Conservation (phyloP, 92 coral and sea anemone genomes). For the Nematostella vectensis region DNA sequence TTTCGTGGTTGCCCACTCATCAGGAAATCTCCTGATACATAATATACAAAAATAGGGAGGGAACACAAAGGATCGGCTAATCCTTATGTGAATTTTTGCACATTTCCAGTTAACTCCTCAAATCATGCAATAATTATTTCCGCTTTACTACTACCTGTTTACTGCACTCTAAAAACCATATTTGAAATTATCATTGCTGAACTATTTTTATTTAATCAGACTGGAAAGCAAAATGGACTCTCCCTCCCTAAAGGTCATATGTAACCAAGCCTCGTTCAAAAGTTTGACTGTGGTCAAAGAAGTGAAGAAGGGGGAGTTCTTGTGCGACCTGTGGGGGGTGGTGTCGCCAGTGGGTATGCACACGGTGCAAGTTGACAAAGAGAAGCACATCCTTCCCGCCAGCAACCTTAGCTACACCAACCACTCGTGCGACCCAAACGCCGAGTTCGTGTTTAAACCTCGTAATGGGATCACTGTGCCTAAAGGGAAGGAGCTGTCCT, state of each 20-base stretch:
- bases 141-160: too few species aligned
- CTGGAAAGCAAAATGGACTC: conserved; percentile 49
- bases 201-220: too few species aligned
- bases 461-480: conserved; percentile 5
- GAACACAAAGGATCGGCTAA: too few species aligned
- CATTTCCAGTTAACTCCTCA: too few species aligned
- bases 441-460: conserved; percentile 19
- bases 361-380: conserved; percentile 28
- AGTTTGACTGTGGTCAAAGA: conserved; percentile 35
- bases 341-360: conserved; percentile 14
- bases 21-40: too few species aligned
- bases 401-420: conserved; percentile 16
- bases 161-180: too few species aligned
- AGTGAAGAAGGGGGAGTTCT: conserved; percentile 32
- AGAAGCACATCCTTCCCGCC: conserved; percentile 28
- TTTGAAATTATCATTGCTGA: too few species aligned
- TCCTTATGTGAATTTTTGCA: too few species aligned
- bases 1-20: too few species aligned
- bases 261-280: conserved; percentile 15
- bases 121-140: too few species aligned
- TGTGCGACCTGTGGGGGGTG: conserved; percentile 46
- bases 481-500: conserved; percentile 15
- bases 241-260: conserved; percentile 24
- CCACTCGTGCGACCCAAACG: conserved; percentile 50
- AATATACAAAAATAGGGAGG: too few species aligned